Base-by-base conservation (phyloP, 1,140 invertebrate genomes). In the Pseudomyrmex flavicornis region DNA sequence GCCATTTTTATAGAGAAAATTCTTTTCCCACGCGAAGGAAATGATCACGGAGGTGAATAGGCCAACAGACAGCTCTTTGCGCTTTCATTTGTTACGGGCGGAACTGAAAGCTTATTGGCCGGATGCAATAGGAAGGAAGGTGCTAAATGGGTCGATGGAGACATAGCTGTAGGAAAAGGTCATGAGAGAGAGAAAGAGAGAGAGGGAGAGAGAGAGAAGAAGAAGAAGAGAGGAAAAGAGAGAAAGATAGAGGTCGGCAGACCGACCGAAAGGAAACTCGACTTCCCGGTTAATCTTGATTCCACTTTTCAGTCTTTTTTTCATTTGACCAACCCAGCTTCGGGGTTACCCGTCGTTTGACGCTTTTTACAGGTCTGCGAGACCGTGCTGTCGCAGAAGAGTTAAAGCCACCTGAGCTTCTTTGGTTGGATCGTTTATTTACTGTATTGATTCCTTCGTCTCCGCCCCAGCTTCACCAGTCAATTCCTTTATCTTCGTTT, bases 231-330 rank as follows among this genome's bases (percentile, higher is more conserved):
- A 35, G 35, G 5, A 7, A 35, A 5, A 35, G 35, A 35, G 35
- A 1, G 35, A 35, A 5, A 35, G 35, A 35, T 35, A 35, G 35
- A 84, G 66, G 46, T 68, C 48, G 74, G 56, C 79, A 72, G 35
- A 59, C 22, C 59, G 54, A 50, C 8, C 44, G 74, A 83, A 84
- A 87, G 59, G 63, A 72, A 70, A 87, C 85, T 84, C 82, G 75
- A 69, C 82, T 88, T 59, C 56, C 54, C 56, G 70, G 85, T 87
- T 87, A 88, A 87, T 77, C 85, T 76, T 87, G 82, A 87, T 82
- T 88, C 62, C 35, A 59, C 73, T 48, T 80, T 69, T 63, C 35
- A 70, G 22, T 80, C 35, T 35, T 35, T 74, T 46, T 61, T 58
- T 73, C 73, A 73, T 73, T 59, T 66, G 59, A 68, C 50, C 82